A percentile compares a stretch with the other conserved stretches of the same genome.
These are phyloP conservation scores for Epizoanthus stellaris DNA, from an alignment of 92 coral and sea anemone genomes.

Conservation along the genomic window DNA sequence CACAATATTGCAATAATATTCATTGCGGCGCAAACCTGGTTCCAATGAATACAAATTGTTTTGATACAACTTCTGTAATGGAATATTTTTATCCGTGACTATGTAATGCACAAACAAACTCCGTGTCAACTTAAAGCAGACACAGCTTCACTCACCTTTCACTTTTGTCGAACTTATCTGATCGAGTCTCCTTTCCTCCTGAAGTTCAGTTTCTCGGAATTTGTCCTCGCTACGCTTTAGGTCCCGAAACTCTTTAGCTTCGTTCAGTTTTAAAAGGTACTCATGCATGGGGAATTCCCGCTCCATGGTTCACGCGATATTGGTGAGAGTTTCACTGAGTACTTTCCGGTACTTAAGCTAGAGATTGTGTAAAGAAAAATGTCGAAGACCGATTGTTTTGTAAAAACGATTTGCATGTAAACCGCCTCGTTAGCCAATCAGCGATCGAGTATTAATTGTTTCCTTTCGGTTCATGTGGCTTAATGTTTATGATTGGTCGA, in stretches of 20 bases:
- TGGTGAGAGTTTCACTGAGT: constrained; percentile 17
- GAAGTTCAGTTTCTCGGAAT: too few species aligned
- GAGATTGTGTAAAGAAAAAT: constrained; percentile 73
- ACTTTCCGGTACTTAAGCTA: constrained; percentile 54
- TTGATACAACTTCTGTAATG: too few species aligned
- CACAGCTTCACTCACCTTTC: too few species aligned
- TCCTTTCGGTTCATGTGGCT: constrained; percentile 59
- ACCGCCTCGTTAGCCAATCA: constrained; percentile 71
- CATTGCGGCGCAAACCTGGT: too few species aligned
- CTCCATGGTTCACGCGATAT: constrained; percentile 40
- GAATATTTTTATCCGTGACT: too few species aligned
- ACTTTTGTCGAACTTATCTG: too few species aligned
- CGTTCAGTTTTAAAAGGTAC: constrained; percentile 25
- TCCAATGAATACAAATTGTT: too few species aligned
- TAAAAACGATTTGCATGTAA: constrained; percentile 84
- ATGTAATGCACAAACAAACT: too few species aligned
- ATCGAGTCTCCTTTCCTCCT: too few species aligned
- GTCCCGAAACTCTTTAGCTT: neutral
- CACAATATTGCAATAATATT: too few species aligned
- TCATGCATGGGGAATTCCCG: constrained; percentile 34
- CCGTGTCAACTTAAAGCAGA: too few species aligned
- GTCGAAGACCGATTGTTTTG: constrained; percentile 84
- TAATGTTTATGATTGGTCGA: constrained; percentile 69
- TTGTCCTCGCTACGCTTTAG: neutral
- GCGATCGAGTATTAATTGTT: constrained; percentile 60